Conservation (phyloP, 2,888 invertebrate species). For the Drosophila barbarae region DNA sequence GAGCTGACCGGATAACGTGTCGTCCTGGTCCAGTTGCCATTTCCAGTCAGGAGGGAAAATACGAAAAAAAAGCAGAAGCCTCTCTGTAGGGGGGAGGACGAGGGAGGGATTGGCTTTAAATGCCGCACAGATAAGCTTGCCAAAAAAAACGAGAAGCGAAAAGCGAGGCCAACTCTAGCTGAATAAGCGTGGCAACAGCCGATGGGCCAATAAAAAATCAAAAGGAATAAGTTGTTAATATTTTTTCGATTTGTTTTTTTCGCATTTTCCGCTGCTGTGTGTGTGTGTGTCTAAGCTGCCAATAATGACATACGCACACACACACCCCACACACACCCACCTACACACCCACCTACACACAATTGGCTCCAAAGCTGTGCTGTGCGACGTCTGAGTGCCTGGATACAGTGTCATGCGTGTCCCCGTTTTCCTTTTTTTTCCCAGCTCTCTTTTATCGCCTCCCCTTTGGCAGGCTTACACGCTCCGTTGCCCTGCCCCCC, state of each 20-base stretch:
- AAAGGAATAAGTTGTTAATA: conserved; percentile 67
- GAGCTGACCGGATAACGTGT: conserved; percentile 22
- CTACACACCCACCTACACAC: conserved; percentile 22
- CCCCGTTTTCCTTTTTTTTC: neutral
- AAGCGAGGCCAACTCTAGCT: conserved; percentile 14
- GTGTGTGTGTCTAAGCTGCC: conserved; percentile 54
- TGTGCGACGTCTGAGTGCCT: conserved; percentile 60
- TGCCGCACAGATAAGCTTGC: conserved; percentile 30
- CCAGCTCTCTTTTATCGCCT: conserved; percentile 17
- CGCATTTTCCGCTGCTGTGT: conserved; percentile 22
- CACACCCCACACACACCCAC: conserved; percentile 23
- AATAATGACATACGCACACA: conserved; percentile 51
- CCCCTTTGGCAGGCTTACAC: conserved; percentile 54
- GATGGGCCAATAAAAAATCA: conserved; percentile 63
- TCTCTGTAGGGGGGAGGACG: neutral
- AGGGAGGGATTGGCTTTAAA: conserved; percentile 15
- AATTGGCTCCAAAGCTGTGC: conserved; percentile 62
- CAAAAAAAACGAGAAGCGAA: neutral
- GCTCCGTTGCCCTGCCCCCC: conserved; percentile 53
- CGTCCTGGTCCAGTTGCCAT: conserved; percentile 16
- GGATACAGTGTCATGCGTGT: conserved; percentile 49
- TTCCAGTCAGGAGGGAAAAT: conserved; percentile 7
- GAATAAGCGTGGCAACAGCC: conserved; percentile 34
- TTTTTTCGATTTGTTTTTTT: conserved; percentile 66
- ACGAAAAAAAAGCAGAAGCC: conserved; percentile 1